Conservation (phyloP, 2,113 vertebrate genomes). For the Strix aluco region DNA sequence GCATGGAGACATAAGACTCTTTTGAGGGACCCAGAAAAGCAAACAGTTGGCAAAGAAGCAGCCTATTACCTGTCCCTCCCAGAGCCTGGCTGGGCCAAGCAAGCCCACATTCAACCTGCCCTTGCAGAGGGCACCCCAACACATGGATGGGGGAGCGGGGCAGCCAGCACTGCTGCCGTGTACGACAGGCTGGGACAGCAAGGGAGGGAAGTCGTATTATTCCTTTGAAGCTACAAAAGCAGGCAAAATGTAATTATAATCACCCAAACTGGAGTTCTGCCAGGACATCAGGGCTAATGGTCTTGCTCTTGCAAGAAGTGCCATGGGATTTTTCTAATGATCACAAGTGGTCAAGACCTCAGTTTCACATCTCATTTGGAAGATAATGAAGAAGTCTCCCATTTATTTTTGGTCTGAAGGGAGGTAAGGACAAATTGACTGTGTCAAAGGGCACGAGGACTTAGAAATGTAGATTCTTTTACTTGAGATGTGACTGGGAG, state of each 20-base stretch:
- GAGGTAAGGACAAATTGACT: conserved; percentile 57
- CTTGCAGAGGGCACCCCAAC: not conserved
- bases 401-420: conserved; percentile 59
- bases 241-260: conserved; percentile 56
- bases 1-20: fast-evolving
- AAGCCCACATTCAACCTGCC: fast-evolving
- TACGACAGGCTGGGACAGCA: not conserved
- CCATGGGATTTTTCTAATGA: conserved; percentile 65
- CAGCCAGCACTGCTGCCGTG: not conserved
- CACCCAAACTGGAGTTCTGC: conserved; percentile 51
- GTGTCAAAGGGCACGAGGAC: conserved; percentile 18
- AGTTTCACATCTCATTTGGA: conserved; percentile 68
- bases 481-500: not conserved
- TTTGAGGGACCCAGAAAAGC: not conserved
- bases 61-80: not conserved
- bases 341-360: conserved; percentile 63
- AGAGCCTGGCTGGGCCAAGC: not conserved
- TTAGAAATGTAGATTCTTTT: not conserved
- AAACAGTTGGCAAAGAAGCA: not conserved
- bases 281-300: conserved; percentile 61
- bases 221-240: conserved; percentile 11
- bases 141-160: no score
- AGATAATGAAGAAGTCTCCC: conserved; percentile 67
- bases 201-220: not conserved
- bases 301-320: conserved; percentile 40